These are phyloP conservation scores for Raphicerus campestris DNA, from an alignment of 2,113 vertebrate genomes.

Conservation along the genomic window DNA sequence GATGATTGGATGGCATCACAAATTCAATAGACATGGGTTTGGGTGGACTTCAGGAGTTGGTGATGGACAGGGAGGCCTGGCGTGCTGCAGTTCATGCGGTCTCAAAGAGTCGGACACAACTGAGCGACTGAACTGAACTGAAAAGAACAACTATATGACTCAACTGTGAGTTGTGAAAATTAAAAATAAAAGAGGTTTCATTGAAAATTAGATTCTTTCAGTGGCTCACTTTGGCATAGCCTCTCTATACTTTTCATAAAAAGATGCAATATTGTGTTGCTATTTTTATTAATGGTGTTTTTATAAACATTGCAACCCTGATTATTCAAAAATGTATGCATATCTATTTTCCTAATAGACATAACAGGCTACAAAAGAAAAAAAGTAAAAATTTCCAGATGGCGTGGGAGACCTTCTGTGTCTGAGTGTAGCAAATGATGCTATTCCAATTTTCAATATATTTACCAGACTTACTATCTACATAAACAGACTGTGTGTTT, in stretches of 20 bases:
- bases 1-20: not conserved
- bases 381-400: constrained; percentile 41
- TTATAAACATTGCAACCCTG: not conserved
- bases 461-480: constrained; percentile 55
- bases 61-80: not conserved
- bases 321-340: not conserved
- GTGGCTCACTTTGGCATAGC: not conserved
- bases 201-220: not conserved
- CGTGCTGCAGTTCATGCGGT: not conserved
- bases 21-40: not conserved
- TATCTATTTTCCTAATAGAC: constrained; percentile 26
- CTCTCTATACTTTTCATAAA: not conserved
- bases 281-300: constrained; percentile 14
- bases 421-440: not conserved
- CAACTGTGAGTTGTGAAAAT: not conserved
- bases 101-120: fast-evolving
- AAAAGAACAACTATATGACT: not conserved
- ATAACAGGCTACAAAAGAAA: not conserved
- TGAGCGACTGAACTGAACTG: not conserved
- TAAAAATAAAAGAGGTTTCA: not conserved
- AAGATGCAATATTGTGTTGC: not conserved
- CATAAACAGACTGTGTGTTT: constrained; percentile 47
- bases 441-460: constrained; percentile 6
- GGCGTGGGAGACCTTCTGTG: not conserved
- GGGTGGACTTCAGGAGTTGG: not conserved